Evolutionary conservation across 2,113 vertebrate species (phyloP).

Genomic region (Sceloporus undulatus): DNA sequence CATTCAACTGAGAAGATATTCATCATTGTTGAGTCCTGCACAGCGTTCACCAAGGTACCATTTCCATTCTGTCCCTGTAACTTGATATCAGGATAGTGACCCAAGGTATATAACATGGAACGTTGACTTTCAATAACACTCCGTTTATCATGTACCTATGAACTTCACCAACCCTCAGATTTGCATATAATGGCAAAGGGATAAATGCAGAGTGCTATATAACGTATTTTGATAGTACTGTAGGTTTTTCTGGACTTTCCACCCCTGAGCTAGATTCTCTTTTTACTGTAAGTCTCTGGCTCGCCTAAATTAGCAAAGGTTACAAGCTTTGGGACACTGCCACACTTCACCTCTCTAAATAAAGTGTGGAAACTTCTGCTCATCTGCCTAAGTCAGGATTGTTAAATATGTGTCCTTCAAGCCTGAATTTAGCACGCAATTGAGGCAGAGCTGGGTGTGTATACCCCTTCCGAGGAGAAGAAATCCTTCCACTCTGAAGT

Average conservation of each 20-base stretch:
- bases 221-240: background rate
- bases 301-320: background rate
- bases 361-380: background rate
- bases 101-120: slow-evolving; percentile 21
- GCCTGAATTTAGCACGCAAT: background rate
- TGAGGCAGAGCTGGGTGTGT: background rate
- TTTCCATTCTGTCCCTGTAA: background rate
- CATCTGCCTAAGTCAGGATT: background rate
- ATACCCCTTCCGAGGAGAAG: rapidly evolving
- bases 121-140: background rate
- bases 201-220: background rate
- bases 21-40: background rate
- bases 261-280: background rate
- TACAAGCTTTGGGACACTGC: slow-evolving; percentile 13
- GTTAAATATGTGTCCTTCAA: background rate
- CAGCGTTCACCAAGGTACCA: background rate
- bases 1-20: slow-evolving; percentile 63
- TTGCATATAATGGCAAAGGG: background rate
- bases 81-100: background rate
- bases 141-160: background rate
- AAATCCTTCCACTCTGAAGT: slow-evolving; percentile 4
- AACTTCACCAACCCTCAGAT: slow-evolving; percentile 27
- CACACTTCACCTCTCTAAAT: background rate
- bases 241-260: background rate
- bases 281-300: background rate